Base-by-base conservation (phyloP, 2,888 invertebrate genomes). In the Operophtera brumata region DNA sequence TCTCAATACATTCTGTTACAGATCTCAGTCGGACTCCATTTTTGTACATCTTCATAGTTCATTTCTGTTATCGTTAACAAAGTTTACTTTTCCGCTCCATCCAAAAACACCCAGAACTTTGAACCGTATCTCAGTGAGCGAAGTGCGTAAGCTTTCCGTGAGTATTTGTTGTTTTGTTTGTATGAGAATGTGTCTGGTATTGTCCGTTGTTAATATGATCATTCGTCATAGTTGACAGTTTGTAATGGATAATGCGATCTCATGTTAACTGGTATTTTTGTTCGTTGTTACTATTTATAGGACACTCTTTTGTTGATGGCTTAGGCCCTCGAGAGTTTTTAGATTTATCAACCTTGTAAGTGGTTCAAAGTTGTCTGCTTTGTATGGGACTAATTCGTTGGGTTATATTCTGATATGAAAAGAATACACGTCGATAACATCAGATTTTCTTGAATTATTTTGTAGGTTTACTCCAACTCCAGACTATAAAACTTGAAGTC, bases 151-250 rank as follows among this genome's bases (percentile, higher is more conserved):
- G 49, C 39, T 9, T 53, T 26, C 47, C 30, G 9, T 8, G n/a
- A 10, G 10, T 28, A 28, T 44, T 56, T 43, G 0, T 1, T 5
- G 6, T n/a, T 34, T 36, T 11, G 5, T 52, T 54, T 66, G 57
- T 62, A 52, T 47, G 26, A 48, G 54, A 54, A 59, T 53, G 64
- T 63, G 58, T 69, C 71, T 49, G 65, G 73, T 73, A 79, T 79
- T 80, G 80, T 82, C 77, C 70, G 74, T 73, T 54, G 69, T 72
- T 81, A 80, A 80, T 83, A 78, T 75, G 73, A 78, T 78, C 80
- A 84, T 84, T 79, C 78, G 80, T 86, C 81, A 84, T 74, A 62
- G 74, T 69, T 79, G 84, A 82, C 82, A 78, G 79, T 68, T 69
- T 72, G 75, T 84, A 83, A 85, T 82, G 83, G 80, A 78, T 83